A percentile compares a stretch with the other conserved stretches of the same genome.
These are phyloP conservation scores for Alentia gelatinosa DNA, from an alignment of 2,888 invertebrate genomes.

Conservation along the genomic window DNA sequence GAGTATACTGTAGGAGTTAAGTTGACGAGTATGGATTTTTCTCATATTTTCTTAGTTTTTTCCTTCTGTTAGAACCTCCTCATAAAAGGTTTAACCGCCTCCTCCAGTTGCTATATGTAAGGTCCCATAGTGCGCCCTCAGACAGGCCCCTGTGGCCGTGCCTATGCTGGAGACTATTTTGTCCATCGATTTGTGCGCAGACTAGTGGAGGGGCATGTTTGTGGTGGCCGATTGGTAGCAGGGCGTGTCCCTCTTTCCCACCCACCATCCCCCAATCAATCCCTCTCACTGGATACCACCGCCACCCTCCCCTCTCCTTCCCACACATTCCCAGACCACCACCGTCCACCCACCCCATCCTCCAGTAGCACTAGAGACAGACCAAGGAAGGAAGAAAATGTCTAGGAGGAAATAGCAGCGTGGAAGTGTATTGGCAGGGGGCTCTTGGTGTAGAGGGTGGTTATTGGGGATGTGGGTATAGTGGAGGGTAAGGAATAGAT, in stretches of 20 bases:
- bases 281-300: not conserved
- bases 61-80: too few species aligned
- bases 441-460: too few species aligned
- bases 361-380: not conserved
- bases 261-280: not conserved
- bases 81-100: too few species aligned
- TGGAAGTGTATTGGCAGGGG: too few species aligned
- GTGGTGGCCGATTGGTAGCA: not conserved
- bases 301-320: not conserved
- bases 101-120: slow-evolving; percentile 1
- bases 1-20: too few species aligned
- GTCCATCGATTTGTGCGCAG: not conserved
- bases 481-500: too few species aligned
- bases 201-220: not conserved
- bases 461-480: too few species aligned
- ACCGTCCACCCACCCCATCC: not conserved
- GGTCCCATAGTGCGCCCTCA: not conserved
- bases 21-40: too few species aligned
- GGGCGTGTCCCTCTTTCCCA: not conserved
- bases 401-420: too few species aligned
- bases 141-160: not conserved
- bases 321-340: not conserved
- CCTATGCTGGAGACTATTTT: not conserved
- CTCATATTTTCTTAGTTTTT: too few species aligned
- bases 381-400: too few species aligned